These are phyloP conservation scores for Helicoverpa zea DNA, from an alignment of 1,140 invertebrate genomes.

Conservation along the genomic window DNA sequence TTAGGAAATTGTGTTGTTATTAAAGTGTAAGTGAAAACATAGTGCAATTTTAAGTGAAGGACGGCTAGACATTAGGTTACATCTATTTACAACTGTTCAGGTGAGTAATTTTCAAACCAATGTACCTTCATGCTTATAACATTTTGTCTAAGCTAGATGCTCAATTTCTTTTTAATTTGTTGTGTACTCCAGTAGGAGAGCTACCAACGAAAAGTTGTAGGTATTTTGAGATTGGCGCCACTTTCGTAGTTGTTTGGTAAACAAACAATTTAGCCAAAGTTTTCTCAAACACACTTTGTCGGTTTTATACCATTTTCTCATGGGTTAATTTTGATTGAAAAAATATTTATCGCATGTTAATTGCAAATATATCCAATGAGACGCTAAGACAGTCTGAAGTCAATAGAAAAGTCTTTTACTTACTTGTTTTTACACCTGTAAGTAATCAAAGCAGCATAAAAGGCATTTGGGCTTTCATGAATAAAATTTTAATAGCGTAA, in stretches of 20 bases:
- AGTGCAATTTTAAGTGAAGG: constrained; percentile 8
- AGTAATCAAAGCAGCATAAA: too few species aligned
- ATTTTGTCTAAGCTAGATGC: neutral
- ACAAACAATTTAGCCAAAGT: constrained; percentile 5
- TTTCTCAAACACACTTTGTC: constrained; percentile 18
- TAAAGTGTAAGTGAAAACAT: constrained; percentile 10
- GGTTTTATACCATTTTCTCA: neutral
- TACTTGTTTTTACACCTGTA: too few species aligned
- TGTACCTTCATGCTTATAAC: neutral
- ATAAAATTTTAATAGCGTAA: too few species aligned
- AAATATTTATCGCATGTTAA: too few species aligned
- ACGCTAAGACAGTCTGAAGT: too few species aligned
- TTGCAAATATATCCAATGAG: too few species aligned
- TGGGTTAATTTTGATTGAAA: too few species aligned
- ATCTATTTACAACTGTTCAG: neutral
- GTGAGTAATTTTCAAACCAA: neutral
- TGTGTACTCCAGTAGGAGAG: neutral
- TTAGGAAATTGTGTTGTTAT: neutral
- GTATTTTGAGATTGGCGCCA: neutral
- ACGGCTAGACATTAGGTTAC: neutral
- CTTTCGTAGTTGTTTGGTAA: constrained; percentile 25
- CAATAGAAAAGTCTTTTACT: too few species aligned
- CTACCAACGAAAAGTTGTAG: neutral
- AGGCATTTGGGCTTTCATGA: too few species aligned
- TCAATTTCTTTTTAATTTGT: neutral